Conservation (phyloP, 2,888 invertebrate species). For the Lottia scabra region DNA sequence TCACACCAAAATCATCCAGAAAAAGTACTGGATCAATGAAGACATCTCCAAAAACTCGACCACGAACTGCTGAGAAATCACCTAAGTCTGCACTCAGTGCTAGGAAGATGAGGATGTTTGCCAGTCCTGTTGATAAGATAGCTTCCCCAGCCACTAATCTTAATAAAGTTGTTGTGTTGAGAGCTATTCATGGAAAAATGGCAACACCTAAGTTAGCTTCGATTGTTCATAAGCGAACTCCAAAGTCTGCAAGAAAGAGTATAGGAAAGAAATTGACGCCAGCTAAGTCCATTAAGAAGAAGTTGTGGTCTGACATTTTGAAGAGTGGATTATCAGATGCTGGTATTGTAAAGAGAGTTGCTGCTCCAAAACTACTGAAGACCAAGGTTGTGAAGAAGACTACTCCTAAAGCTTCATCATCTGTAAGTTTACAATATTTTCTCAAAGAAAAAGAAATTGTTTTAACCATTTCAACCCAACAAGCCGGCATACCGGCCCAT, state of each 20-base stretch:
- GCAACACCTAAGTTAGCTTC: conserved; percentile 54
- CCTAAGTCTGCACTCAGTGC: conserved; percentile 10
- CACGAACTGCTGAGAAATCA: conserved; percentile 16
- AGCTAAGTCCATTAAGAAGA: conserved; percentile 14
- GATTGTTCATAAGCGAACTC: conserved; percentile 8
- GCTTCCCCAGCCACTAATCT: conserved; percentile 41
- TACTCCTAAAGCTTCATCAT: background rate
- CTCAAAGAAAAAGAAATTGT: no score
- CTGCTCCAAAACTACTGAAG: conserved; percentile 25
- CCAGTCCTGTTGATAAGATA: conserved; percentile 32
- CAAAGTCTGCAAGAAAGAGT: background rate
- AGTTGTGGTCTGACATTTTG: conserved; percentile 59
- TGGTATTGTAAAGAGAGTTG: conserved; percentile 32
- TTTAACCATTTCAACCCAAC: no score
- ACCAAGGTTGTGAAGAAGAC: conserved; percentile 16
- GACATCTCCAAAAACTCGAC: conserved; percentile 17
- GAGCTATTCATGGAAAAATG: conserved; percentile 62
- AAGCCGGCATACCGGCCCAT: no score
- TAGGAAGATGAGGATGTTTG: conserved; percentile 8
- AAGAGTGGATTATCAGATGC: conserved; percentile 40
- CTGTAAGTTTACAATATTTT: no score
- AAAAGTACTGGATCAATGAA: conserved; percentile 24
- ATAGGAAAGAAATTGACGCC: background rate
- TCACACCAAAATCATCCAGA: conserved; percentile 7
- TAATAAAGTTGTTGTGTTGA: conserved; percentile 52